Base-by-base conservation (phyloP, 2,888 invertebrate genomes). In the Ichneumon xanthorius region DNA sequence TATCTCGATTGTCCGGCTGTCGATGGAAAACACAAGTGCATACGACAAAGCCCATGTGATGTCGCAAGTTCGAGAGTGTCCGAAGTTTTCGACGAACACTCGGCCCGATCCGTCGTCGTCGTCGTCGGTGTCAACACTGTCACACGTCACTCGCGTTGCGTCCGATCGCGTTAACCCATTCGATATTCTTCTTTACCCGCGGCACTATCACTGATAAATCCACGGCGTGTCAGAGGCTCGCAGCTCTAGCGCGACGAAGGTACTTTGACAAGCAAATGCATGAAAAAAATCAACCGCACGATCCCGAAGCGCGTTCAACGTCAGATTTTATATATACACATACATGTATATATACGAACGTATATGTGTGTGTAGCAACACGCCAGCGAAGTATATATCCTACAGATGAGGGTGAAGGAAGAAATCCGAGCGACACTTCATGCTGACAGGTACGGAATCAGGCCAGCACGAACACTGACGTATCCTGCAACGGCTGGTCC, bases 201-300 rank as follows among this genome's bases (percentile, higher is more conserved):
- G 61, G 70, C 76, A 65, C 16, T 77, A 75, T 65, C 85, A 85
- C 85, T 85, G 82, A 82, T 87, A 80, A 82, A 80, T 85, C 78
- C 86, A 87, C 78, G 73, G 70, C 48, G 67, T 55, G 19, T 78
- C 77, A 71, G 55, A 67, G 72, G 30, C 55, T 53, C 72, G 77
- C 63, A 63, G 71, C 40, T 55, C 19, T 37, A 6, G 30, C 50
- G 22, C 14, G 45, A 53, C 40, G 33, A 67, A 55, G 26, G 16
- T 40, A 79, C 45, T 9, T 9, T 33, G 33, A 70, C 37, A n/a
- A 7, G 33, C 33, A 16, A 33, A 7, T 63, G 1, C n/a, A 16
- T 26, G 63, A 63, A 33, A 63, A 33, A 33, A 33, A 63, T 63
- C 63, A 63, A 63, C 58, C 58, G 14, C 58, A 40, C 63, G 30